These are phyloP conservation scores for Rhinopomastus cyanomelas DNA, from an alignment of 2,113 vertebrate genomes.

Conservation along the genomic window DNA sequence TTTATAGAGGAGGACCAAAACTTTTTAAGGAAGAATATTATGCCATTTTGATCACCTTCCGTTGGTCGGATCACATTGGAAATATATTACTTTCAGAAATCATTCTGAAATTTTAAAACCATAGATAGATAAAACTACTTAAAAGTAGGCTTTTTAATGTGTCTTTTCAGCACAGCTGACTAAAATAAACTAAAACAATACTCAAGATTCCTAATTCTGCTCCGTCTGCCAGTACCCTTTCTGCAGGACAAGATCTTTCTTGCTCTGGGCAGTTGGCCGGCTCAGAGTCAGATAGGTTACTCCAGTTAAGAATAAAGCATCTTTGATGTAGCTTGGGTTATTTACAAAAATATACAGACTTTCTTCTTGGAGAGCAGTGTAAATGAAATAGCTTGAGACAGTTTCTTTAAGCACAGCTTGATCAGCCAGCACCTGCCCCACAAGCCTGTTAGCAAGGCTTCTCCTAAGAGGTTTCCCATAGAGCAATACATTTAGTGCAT, in stretches of 20 bases:
- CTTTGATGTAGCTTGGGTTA: not conserved
- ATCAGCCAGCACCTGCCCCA: not conserved
- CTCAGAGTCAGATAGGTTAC: not conserved
- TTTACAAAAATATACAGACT: not conserved
- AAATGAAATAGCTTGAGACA: not conserved
- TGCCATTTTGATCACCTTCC: not conserved
- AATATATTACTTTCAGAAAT: not conserved
- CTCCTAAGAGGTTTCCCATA: not conserved
- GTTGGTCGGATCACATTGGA: not conserved
- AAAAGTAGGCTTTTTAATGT: not conserved
- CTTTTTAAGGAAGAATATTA: not conserved
- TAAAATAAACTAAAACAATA: fast-evolving
- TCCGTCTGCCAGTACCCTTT: not conserved
- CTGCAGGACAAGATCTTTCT: not conserved
- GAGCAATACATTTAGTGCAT: not conserved
- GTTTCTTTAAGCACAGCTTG: not conserved
- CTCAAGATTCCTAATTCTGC: not conserved
- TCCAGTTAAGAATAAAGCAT: not conserved
- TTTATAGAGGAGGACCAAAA: not conserved
- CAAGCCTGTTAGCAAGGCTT: not conserved
- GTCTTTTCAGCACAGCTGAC: not conserved
- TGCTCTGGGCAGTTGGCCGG: not conserved
- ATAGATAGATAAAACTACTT: not conserved
- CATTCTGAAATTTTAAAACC: not conserved
- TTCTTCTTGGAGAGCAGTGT: not conserved